Base-by-base conservation (phyloP, 2,797 vertebrate species). In the Cossypha polioptera region DNA sequence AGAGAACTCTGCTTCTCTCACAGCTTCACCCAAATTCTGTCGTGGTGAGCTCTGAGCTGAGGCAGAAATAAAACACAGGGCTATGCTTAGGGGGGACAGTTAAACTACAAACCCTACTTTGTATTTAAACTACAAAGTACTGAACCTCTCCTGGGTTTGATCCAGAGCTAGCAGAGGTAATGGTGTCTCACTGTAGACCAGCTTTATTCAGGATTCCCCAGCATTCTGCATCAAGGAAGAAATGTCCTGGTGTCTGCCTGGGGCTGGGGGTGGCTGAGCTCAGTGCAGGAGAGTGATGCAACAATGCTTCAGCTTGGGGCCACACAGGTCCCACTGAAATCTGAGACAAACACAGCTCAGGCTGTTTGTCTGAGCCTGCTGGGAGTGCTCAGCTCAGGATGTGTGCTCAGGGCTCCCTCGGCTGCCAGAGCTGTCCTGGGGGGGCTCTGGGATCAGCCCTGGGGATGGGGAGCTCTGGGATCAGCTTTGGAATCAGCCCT, bases 221-320 rank as follows among this genome's bases (percentile, higher is more conserved):
- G 61, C 26, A 40, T 57, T 96, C 83, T 91, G n/a, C 68, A n/a
- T 43, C 62, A 57, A 79, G 67, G 73, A 62, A 68, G 69, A 72
- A 82, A 59, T 5, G 7, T 47, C 79, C 40, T 43, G 4, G 0
- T 76, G 40, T 67, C 3, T 57, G 29, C 38, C 68, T 59, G 78
- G n/a, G 51, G 31, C 48, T 9, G 25, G 53, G 89, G 45, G 50
- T 7, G 65, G 85, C 81, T 71, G n/a, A 71, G 28, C 63, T 62
- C 58, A 14, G 2, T 24, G 65, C 83, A 63, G 51, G 66, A 79
- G 51, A 75, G 74, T 21, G 35, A 36, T 68, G 17, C 57, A 79
- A 74, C 78, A 90, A 72, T 80, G 73, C 62, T 84, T 68, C 65
- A 62, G 38, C 80, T 68, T 61, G 77, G 69, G 88, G 86, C 59